These are phyloP conservation scores for Okamejei kenojei DNA, from an alignment of 2,797 vertebrate genomes.

Conservation along the genomic window DNA sequence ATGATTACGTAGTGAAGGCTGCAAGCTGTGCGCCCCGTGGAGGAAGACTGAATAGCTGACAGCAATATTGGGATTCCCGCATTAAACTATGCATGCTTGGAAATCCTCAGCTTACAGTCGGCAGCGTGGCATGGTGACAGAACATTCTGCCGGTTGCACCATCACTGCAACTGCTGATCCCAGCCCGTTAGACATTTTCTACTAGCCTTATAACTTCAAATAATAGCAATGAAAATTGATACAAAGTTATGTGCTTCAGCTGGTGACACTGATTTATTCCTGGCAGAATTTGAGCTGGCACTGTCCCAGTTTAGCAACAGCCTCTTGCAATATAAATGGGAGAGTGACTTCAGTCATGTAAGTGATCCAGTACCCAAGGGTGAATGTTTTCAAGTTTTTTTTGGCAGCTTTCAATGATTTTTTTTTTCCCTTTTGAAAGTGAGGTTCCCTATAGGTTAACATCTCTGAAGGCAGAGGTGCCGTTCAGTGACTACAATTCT, in stretches of 20 bases:
- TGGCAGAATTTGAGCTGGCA: neutral
- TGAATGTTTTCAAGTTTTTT: neutral
- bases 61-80: too few relatives aligned
- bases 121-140: too few relatives aligned
- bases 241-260: neutral
- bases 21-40: too few relatives aligned
- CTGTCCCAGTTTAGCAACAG: neutral
- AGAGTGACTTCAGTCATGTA: neutral
- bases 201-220: neutral
- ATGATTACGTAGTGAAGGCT: too few relatives aligned
- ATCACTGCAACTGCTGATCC: too few relatives aligned
- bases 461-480: neutral
- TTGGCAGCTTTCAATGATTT: constrained; percentile 9
- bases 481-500: neutral
- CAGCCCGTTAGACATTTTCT: neutral
- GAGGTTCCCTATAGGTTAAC: neutral
- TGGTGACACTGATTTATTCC: constrained; percentile 2
- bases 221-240: constrained; percentile 26
- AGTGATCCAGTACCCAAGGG: neutral
- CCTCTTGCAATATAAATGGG: neutral
- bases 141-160: too few relatives aligned
- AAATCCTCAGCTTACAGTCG: too few relatives aligned
- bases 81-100: too few relatives aligned
- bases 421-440: neutral
- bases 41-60: too few relatives aligned